Evolutionary conservation across 2,888 invertebrate species (phyloP).

Genomic region (Philopedon plagiatum): DNA sequence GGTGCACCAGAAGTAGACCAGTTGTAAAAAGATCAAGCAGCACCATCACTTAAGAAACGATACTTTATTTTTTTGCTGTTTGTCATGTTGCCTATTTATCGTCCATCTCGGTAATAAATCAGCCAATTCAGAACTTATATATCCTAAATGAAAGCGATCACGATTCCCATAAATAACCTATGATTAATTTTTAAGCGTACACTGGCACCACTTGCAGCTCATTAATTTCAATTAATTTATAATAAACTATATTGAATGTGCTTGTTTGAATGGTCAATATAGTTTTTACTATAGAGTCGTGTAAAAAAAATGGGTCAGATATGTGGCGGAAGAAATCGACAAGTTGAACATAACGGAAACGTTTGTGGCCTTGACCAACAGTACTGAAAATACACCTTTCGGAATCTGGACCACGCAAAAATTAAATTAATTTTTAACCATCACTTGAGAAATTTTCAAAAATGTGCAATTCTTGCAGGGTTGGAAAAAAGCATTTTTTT

Average conservation of each 20-base stretch:
- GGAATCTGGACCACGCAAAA: too few relatives aligned
- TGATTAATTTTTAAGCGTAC: slow-evolving; percentile 29
- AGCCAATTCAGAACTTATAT: slow-evolving; percentile 20
- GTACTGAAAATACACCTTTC: too few relatives aligned
- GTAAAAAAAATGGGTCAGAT: neutral
- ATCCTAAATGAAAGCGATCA: slow-evolving; percentile 27
- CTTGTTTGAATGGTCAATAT: neutral
- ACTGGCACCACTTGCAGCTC: slow-evolving; percentile 26
- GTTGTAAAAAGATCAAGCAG: too few relatives aligned
- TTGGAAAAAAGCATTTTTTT: too few relatives aligned
- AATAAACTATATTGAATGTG: slow-evolving; percentile 14
- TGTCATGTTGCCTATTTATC: neutral
- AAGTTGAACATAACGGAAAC: neutral
- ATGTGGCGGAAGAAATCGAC: neutral
- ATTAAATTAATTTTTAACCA: too few relatives aligned
- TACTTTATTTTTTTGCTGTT: neutral
- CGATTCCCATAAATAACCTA: slow-evolving; percentile 29
- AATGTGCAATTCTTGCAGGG: too few relatives aligned
- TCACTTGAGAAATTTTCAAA: too few relatives aligned
- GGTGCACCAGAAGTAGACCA: too few relatives aligned
- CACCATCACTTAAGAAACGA: too few relatives aligned
- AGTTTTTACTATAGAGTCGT: neutral
- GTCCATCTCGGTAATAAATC: slow-evolving; percentile 17
- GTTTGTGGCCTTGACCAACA: neutral
- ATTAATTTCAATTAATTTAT: slow-evolving; percentile 35